These are phyloP conservation scores for Lepilemur ruficaudatus DNA, from an alignment of 2,797 vertebrate genomes.

Conservation along the genomic window DNA sequence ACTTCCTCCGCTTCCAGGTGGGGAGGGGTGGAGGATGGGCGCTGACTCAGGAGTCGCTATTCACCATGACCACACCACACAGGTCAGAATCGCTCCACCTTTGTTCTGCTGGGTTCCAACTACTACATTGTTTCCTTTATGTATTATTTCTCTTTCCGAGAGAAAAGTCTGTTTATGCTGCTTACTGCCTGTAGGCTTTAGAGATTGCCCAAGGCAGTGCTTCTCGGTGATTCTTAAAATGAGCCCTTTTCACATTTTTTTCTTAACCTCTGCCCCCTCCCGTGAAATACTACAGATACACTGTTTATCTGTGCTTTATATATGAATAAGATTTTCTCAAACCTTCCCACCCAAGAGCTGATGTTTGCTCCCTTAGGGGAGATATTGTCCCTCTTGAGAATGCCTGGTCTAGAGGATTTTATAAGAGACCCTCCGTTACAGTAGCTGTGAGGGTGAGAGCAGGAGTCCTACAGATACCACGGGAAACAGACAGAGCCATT, in stretches of 20 bases:
- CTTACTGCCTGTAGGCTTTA: not conserved
- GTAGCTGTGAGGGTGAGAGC: not conserved
- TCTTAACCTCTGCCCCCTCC: not conserved
- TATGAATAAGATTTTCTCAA: not conserved
- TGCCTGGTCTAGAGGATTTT: not conserved
- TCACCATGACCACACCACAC: no score
- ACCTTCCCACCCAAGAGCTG: not conserved
- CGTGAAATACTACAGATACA: not conserved
- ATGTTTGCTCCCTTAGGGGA: not conserved
- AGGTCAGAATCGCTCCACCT: not conserved
- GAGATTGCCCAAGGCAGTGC: not conserved
- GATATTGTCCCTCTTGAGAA: not conserved
- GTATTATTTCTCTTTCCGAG: not conserved
- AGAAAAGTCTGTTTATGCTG: not conserved
- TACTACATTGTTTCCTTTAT: not conserved
- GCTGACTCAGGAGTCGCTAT: not conserved
- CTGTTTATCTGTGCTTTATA: not conserved
- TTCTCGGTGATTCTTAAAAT: not conserved
- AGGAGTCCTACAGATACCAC: not conserved
- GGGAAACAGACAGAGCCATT: not conserved
- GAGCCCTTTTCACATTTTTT: not conserved
- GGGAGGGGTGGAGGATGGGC: no score
- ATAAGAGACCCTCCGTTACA: no score
- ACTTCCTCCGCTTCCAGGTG: no score
- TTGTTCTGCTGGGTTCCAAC: no score